Conservation (phyloP, 1,140 invertebrate genomes). For the Heliconius hewitsoni region DNA sequence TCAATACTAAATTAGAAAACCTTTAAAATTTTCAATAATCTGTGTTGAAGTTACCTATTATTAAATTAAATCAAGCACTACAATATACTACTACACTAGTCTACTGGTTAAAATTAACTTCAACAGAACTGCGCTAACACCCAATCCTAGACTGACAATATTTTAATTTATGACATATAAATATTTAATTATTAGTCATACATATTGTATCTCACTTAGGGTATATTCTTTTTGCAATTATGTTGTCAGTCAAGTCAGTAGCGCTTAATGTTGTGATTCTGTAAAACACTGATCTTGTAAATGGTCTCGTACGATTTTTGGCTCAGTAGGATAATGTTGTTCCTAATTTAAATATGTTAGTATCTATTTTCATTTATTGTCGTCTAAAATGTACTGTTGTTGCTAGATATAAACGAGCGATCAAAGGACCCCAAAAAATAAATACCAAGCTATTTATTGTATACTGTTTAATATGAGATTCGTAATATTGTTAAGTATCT, state of each 20-base stretch:
- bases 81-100: neutral
- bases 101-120: neutral
- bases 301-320: slow-evolving; percentile 44
- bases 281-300: slow-evolving; percentile 21
- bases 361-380: slow-evolving; percentile 27
- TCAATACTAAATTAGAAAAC: neutral
- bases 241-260: slow-evolving; percentile 28
- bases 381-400: slow-evolving; percentile 37
- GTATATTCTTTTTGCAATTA: neutral
- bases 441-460: neutral
- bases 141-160: slow-evolving; percentile 6
- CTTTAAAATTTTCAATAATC: neutral
- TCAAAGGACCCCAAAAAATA: neutral
- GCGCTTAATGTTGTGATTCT: slow-evolving; percentile 17
- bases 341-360: slow-evolving; percentile 45
- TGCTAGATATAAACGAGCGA: slow-evolving; percentile 31
- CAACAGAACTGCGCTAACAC: neutral
- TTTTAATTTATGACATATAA: neutral
- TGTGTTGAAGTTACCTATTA: neutral
- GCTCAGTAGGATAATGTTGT: slow-evolving; percentile 58
- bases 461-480: neutral
- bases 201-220: neutral
- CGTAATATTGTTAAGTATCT: neutral
- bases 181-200: neutral
- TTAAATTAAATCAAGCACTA: neutral